These are phyloP conservation scores for Pseudomugil gertrudae DNA, from an alignment of 2,797 vertebrate species.

Conservation along the genomic window DNA sequence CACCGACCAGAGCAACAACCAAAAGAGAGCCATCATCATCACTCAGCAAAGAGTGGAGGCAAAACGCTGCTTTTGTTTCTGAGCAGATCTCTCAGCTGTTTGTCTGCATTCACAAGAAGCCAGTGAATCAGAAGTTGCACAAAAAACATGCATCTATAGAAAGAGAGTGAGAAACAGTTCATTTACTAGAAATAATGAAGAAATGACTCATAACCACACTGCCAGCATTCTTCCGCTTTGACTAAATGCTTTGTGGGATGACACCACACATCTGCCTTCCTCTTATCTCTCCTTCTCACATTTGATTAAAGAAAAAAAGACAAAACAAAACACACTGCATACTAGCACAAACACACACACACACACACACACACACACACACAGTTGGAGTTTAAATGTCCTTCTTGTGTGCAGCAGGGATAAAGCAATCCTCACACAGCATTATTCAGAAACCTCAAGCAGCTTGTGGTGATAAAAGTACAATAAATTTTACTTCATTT, in stretches of 20 bases:
- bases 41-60: background rate
- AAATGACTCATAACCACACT: constrained; percentile 52
- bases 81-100: background rate
- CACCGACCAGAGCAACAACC: constrained; percentile 27
- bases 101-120: background rate
- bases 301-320: constrained; percentile 10
- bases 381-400: too few species aligned
- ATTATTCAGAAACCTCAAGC: background rate
- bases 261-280: constrained; percentile 38
- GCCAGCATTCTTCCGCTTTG: constrained; percentile 43
- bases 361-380: background rate
- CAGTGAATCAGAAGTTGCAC: background rate
- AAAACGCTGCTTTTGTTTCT: background rate
- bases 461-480: background rate
- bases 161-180: constrained; percentile 8
- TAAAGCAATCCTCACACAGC: background rate
- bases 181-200: constrained; percentile 64
- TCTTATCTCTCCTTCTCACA: constrained; percentile 54
- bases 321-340: background rate
- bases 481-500: background rate
- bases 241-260: constrained; percentile 38
- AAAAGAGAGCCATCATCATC: constrained; percentile 46
- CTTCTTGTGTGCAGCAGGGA: background rate
- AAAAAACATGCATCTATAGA: background rate
- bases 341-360: background rate